Percentiles rank a stretch among this genome's conserved stretches.
Conservation (phyloP, 1,140 invertebrate species). For the honey bee (Apis mellifera) region DNA sequence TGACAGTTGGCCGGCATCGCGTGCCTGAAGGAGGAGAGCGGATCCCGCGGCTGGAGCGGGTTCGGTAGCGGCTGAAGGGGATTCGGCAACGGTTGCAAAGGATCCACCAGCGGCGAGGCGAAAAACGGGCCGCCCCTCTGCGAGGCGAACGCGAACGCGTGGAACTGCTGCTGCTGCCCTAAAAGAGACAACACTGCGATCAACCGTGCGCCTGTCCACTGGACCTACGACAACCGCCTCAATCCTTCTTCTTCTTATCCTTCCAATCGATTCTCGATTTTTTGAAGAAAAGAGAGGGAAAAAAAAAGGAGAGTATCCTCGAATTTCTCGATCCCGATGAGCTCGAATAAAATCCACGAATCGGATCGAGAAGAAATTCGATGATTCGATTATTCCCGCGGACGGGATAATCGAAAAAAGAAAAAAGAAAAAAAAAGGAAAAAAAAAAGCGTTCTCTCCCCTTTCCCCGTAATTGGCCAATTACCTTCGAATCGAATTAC, state of each 20-base stretch:
- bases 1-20: slow-evolving; percentile 93
- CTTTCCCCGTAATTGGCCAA: not conserved
- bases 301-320: no score
- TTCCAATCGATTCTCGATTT: no score
- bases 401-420: no score
- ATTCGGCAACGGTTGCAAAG: slow-evolving; percentile 80
- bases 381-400: no score
- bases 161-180: slow-evolving; percentile 96
- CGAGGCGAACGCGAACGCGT: slow-evolving; percentile 90
- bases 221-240: slow-evolving; percentile 64
- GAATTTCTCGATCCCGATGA: no score
- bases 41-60: slow-evolving; percentile 84
- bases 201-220: slow-evolving; percentile 81
- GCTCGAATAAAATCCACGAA: no score
- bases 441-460: no score
- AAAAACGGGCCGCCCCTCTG: slow-evolving; percentile 90
- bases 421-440: no score
- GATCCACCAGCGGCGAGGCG: slow-evolving; percentile 85
- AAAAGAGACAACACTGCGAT: slow-evolving; percentile 91
- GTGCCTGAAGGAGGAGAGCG: slow-evolving; percentile 91
- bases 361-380: no score
- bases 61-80: slow-evolving; percentile 78
- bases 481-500: not conserved
- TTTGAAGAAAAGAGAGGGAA: no score
- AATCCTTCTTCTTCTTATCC: slow-evolving; percentile 4